These are phyloP conservation scores for Cosmia pyralina DNA, from an alignment of 2,888 invertebrate species.

Conservation along the genomic window DNA sequence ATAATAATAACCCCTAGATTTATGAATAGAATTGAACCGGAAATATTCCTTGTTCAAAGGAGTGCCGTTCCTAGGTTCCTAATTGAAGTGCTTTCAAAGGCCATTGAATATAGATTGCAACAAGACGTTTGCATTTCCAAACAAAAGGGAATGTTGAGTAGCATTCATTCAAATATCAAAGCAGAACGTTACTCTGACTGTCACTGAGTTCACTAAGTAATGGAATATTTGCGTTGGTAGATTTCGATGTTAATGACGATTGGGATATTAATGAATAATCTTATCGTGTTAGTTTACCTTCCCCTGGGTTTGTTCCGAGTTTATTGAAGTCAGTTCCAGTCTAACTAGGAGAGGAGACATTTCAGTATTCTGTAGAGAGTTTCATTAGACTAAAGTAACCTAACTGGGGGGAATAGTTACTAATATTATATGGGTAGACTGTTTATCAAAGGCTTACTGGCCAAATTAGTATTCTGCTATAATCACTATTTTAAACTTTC, in stretches of 20 bases:
- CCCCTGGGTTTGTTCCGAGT: not conserved
- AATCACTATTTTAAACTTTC: not conserved
- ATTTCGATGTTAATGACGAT: conserved; percentile 1
- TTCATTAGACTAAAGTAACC: not conserved
- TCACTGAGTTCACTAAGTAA: conserved; percentile 45
- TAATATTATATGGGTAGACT: not conserved
- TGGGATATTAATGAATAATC: conserved; percentile 2
- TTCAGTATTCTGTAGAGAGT: not conserved
- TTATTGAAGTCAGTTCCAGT: not conserved
- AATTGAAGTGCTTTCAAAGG: conserved; percentile 62
- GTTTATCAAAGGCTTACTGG: not conserved
- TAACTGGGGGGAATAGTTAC: not conserved
- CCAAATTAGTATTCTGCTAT: not conserved
- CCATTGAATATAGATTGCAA: conserved; percentile 66
- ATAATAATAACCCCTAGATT: conserved; percentile 22
- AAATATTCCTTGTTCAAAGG: conserved; percentile 56
- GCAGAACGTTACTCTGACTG: conserved; percentile 74
- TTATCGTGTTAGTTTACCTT: not conserved
- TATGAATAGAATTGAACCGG: conserved; percentile 21
- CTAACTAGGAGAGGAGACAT: not conserved
- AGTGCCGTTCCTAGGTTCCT: conserved; percentile 54
- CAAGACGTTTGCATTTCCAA: conserved; percentile 66
- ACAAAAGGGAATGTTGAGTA: conserved; percentile 64
- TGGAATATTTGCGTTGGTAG: conserved; percentile 24
- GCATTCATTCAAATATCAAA: conserved; percentile 67